Percentiles rank a stretch among this genome's conserved stretches.
phyloP scores from a whole-genome alignment of 2,888 invertebrate genomes.

The Willowsia nigromaculata region DNA sequence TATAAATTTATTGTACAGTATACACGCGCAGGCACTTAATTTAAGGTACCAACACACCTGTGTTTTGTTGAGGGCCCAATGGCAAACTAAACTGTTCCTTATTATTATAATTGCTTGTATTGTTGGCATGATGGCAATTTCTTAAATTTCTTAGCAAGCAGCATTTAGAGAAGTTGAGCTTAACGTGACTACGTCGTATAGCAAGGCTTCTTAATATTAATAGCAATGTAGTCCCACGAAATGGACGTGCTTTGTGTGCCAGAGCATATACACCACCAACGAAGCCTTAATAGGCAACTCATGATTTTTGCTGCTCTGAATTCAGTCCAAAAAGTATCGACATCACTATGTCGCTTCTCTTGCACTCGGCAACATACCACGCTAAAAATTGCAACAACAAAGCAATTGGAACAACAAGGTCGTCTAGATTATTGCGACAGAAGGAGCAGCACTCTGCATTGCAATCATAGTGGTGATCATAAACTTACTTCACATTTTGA shows the following conservation, averaged over 20 bases:
- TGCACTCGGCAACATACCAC: too few relatives aligned
- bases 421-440: conserved; percentile 54
- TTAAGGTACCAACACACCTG: background rate
- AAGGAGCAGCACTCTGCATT: background rate
- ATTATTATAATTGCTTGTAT: conserved; percentile 52
- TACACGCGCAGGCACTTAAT: background rate
- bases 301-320: conserved; percentile 21
- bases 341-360: too few relatives aligned
- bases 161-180: background rate
- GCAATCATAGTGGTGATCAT: background rate
- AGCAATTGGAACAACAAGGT: conserved; percentile 65
- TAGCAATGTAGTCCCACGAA: too few relatives aligned
- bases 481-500: background rate
- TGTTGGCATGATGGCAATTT: conserved; percentile 52
- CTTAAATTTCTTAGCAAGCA: conserved; percentile 29
- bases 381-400: background rate
- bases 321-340: background rate
- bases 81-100: conserved; percentile 55
- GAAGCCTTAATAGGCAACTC: conserved; percentile 8
- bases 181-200: background rate
- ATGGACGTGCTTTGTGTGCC: background rate
- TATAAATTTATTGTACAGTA: background rate
- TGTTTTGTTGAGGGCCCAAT: background rate
- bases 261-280: background rate
- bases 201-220: background rate